Evolutionary conservation across 2,888 invertebrate genomes (phyloP).

Genomic region (Nineta flava): DNA sequence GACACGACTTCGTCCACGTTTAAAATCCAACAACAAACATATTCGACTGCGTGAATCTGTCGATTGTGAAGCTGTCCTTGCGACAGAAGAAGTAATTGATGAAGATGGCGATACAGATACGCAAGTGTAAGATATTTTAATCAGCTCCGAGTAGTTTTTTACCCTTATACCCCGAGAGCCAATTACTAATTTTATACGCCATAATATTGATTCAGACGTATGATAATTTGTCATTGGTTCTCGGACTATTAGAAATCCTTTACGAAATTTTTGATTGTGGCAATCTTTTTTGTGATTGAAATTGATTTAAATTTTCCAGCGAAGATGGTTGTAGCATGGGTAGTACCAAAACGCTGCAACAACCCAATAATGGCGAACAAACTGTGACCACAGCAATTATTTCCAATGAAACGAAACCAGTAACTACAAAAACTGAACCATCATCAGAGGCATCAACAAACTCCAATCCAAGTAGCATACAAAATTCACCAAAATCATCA

Average conservation of each 20-base stretch:
- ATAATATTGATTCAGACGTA: neutral
- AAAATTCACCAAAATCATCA: constrained; percentile 19
- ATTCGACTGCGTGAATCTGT: constrained; percentile 44
- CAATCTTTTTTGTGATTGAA: too few relatives aligned
- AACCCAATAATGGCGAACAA: constrained; percentile 15
- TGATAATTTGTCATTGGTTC: neutral
- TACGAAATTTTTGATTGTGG: neutral
- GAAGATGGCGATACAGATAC: constrained; percentile 17
- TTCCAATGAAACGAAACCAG: constrained; percentile 16
- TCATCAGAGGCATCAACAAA: neutral
- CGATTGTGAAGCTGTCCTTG: constrained; percentile 27
- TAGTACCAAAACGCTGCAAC: constrained; percentile 24
- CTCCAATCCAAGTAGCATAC: neutral
- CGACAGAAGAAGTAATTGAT: constrained; percentile 20
- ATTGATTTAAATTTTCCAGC: constrained; percentile 12
- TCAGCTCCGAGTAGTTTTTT: neutral
- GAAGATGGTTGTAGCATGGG: constrained; percentile 24
- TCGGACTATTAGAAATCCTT: too few relatives aligned
- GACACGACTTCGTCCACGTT: constrained; percentile 36
- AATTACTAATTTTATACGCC: too few relatives aligned
- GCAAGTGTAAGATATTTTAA: constrained; percentile 7
- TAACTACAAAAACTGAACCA: neutral
- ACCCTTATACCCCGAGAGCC: neutral
- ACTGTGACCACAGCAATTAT: constrained; percentile 11
- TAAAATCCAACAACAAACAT: constrained; percentile 31